These are phyloP conservation scores for Agapostemon virescens DNA, from an alignment of 2,888 invertebrate species.

Conservation along the genomic window DNA sequence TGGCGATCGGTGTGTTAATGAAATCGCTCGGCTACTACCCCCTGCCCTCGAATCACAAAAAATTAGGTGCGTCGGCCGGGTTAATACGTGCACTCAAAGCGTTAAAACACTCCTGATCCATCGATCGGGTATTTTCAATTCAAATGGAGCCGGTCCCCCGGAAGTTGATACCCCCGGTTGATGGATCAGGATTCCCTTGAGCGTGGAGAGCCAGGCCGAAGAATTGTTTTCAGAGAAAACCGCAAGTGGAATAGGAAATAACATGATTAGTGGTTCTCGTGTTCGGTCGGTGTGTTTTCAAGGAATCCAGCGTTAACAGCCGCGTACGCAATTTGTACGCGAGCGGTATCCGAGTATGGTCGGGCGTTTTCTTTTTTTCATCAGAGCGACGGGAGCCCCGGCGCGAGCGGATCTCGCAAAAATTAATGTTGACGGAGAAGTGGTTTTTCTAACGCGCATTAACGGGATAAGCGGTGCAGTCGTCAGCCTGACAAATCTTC, in stretches of 20 bases:
- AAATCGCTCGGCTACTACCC: background rate
- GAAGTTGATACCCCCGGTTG: background rate
- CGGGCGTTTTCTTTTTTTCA: slow-evolving; percentile 6
- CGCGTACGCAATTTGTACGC: background rate
- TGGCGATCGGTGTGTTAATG: background rate
- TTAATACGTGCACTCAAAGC: slow-evolving; percentile 1
- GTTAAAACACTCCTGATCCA: background rate
- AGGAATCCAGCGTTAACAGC: slow-evolving; percentile 1
- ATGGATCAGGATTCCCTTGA: background rate
- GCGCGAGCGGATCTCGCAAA: background rate
- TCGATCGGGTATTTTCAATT: slow-evolving; percentile 1
- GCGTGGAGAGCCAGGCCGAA: background rate
- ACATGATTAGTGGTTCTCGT: background rate
- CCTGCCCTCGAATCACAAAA: background rate
- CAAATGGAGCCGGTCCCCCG: background rate
- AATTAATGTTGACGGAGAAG: slow-evolving; percentile 15
- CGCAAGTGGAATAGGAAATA: slow-evolving; percentile 2
- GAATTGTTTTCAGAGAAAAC: slow-evolving; percentile 13
- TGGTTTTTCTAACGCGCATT: slow-evolving; percentile 61
- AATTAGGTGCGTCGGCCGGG: background rate
- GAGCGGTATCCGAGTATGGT: background rate
- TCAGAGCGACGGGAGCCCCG: background rate
- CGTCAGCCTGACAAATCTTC: slow-evolving; percentile 65
- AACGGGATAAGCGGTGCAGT: slow-evolving; percentile 63
- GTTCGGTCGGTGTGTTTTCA: background rate